Conservation (phyloP, 2,113 vertebrate genomes). For the Sterrhoptilus dennistouni region DNA sequence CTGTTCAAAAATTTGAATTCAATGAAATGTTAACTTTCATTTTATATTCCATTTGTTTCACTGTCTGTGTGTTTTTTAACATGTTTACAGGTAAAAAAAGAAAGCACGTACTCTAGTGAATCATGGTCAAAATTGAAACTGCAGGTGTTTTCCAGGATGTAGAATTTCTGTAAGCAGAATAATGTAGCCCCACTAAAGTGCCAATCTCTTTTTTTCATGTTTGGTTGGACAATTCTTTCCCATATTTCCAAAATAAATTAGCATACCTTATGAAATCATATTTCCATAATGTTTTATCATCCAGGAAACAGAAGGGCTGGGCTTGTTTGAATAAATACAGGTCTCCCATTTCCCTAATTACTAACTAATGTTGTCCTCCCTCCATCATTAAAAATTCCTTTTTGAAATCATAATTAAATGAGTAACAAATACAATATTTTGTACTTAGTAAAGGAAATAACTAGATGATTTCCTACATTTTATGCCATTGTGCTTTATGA, state of each 20-base stretch:
- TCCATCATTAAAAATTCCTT: constrained; percentile 49
- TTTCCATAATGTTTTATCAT: constrained; percentile 48
- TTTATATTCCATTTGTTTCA: neutral
- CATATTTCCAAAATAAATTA: neutral
- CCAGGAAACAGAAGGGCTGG: constrained; percentile 50
- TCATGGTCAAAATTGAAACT: neutral
- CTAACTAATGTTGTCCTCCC: constrained; percentile 43
- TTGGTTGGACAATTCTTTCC: neutral
- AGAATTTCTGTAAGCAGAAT: neutral
- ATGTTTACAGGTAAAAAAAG: neutral
- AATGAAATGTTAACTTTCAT: neutral
- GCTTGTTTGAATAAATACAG: constrained; percentile 54
- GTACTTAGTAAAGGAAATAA: constrained; percentile 60
- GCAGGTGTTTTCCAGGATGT: neutral
- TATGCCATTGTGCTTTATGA: constrained; percentile 17
- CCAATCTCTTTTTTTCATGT: neutral
- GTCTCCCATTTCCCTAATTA: constrained; percentile 66
- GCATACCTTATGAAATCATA: constrained; percentile 39
- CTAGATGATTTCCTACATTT: constrained; percentile 34
- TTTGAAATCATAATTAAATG: constrained; percentile 65
- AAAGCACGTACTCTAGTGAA: neutral
- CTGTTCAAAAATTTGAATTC: neutral
- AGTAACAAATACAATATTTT: constrained; percentile 57
- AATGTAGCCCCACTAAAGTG: neutral
- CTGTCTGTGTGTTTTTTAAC: neutral